Evolutionary conservation across 2,797 vertebrate species (phyloP).

Genomic region (Esox lucius): DNA sequence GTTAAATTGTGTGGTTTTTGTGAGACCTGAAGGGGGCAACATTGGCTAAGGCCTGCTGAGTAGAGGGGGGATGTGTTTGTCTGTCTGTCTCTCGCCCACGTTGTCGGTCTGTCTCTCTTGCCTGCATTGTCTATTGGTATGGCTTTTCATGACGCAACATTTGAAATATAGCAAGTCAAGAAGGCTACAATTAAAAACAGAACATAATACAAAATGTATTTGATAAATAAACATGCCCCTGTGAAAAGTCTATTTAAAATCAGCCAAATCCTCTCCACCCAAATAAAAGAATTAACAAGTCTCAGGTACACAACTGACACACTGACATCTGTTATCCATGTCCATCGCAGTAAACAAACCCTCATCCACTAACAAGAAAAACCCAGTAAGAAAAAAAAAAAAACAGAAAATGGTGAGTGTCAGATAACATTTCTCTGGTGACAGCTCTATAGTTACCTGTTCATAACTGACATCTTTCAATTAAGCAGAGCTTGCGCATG

Average conservation of each 20-base stretch:
- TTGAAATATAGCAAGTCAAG: neutral
- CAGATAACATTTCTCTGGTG: neutral
- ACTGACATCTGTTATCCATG: constrained; percentile 26
- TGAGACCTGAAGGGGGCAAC: constrained; percentile 50
- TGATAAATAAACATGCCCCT: neutral
- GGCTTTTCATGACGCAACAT: too few relatives aligned
- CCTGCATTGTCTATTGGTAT: too few relatives aligned
- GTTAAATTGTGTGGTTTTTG: neutral
- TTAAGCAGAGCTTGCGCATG: constrained; percentile 17
- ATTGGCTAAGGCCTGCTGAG: constrained; percentile 1
- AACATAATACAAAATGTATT: neutral
- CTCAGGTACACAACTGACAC: constrained; percentile 5
- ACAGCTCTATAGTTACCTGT: neutral
- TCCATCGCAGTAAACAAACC: constrained; percentile 9
- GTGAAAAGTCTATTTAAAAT: neutral
- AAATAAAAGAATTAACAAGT: constrained; percentile 1
- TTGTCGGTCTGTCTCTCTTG: neutral
- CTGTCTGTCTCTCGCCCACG: neutral
- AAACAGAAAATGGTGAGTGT: constrained; percentile 2
- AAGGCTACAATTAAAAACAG: neutral
- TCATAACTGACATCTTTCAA: constrained; percentile 26
- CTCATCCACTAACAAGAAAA: constrained; percentile 8
- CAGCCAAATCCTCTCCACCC: neutral
- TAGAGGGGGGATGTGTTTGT: too few relatives aligned
- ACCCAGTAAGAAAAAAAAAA: neutral